phyloP scores from a whole-genome alignment of 2,113 vertebrate species.

The Myrmecobius fasciatus region DNA sequence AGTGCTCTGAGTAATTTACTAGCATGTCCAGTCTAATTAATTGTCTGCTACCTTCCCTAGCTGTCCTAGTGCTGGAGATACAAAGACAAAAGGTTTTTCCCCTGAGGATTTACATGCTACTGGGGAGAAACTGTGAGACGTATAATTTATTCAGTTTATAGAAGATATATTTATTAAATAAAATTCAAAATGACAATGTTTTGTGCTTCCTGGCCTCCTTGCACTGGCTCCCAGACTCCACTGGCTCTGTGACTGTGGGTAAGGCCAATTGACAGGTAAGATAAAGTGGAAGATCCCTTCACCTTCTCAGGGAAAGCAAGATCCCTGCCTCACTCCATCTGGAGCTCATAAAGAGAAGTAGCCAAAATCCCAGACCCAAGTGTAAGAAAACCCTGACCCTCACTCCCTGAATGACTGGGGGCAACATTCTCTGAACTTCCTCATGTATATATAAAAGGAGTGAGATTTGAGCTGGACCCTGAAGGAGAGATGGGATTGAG shows the following conservation, averaged over 20 bases:
- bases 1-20: not conserved
- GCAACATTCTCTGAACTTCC: not conserved
- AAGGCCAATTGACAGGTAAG: not conserved
- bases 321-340: not conserved
- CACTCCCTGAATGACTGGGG: not conserved
- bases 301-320: too few species aligned
- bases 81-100: not conserved
- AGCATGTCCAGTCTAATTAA: not conserved
- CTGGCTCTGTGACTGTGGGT: not conserved
- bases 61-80: too few species aligned
- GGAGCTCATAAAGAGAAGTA: not conserved
- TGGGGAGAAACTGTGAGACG: not conserved
- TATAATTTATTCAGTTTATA: not conserved
- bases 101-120: not conserved
- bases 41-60: not conserved
- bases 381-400: not conserved
- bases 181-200: not conserved
- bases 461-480: not conserved
- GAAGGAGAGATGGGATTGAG: not conserved
- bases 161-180: not conserved
- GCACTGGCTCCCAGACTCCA: not conserved
- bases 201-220: not conserved
- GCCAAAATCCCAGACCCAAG: not conserved
- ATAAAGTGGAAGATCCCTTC: not conserved
- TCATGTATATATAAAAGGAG: not conserved